Evolutionary conservation across 2,888 invertebrate species (phyloP), one percentile per base, ranked within the genome.

Genomic region (Aradus depressus): DNA sequence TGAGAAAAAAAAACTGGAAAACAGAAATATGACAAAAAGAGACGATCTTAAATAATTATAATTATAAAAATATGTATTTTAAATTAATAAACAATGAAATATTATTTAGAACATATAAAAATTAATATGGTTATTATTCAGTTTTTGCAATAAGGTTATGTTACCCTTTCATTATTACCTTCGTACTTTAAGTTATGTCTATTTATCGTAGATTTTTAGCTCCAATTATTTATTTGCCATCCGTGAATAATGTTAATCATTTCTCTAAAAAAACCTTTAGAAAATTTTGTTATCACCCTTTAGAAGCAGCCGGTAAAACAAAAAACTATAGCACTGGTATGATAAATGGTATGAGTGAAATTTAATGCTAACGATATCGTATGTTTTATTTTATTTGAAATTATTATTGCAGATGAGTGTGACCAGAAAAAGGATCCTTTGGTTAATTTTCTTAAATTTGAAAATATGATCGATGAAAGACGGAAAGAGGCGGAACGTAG

Each of bases 401-500:
- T n/a, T n/a, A n/a, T n/a, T n/a, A n/a, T n/a, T n/a, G n/a, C n/a
- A n/a, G n/a, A n/a, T n/a, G n/a, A n/a, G n/a, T n/a, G n/a, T n/a
- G n/a, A n/a, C n/a, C n/a, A n/a, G n/a, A n/a, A n/a, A 42, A 25
- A 8, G 2, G 4, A 14, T 22, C 22, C 12, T 23, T n/a, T 22
- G 23, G 18, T 23, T 2, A 25, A 23, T 3, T 58, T 53, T 44
- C 26, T 57, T 12, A 64, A 68, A 4, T 77, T 82, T 66, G 75
- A 80, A 53, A 75, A 79, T 52, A 67, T 79, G 57, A 68, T 81
- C 38, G 66, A 69, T 32, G 67, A 68, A 21, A 75, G 84, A 58
- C 75, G 79, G 64, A 64, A 67, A 2, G 75, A 87, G 65, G 85
- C 88, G 0, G 69, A 68, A 44, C 73, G 76, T 53, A 84, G 83